These are phyloP conservation scores for Pseudococcus longispinus DNA, from an alignment of 2,888 invertebrate genomes.

Conservation along the genomic window DNA sequence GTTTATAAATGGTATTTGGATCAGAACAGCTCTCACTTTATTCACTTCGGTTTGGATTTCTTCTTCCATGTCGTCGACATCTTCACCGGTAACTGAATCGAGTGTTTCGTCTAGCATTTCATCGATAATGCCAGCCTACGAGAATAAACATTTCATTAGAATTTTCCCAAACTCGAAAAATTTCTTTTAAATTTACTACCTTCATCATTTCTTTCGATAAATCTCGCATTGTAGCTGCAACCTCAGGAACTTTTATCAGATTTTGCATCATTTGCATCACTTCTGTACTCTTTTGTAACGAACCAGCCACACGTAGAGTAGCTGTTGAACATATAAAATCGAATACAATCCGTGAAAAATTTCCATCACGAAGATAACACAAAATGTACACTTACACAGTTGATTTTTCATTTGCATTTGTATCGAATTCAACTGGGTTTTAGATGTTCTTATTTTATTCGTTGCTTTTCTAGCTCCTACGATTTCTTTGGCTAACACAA, in stretches of 20 bases:
- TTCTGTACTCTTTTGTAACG: conserved; percentile 93
- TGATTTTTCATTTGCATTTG: conserved; percentile 98
- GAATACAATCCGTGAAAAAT: not conserved
- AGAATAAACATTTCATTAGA: not conserved
- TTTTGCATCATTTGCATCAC: conserved; percentile 99
- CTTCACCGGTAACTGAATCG: conserved; percentile 80
- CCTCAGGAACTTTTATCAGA: conserved; percentile 87
- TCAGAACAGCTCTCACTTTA: conserved; percentile 68
- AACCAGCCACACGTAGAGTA: conserved; percentile 91
- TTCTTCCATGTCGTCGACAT: conserved; percentile 94
- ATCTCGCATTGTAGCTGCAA: conserved; percentile 95
- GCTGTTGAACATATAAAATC: conserved; percentile 67
- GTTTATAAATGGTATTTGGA: not conserved
- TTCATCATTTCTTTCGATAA: conserved; percentile 99
- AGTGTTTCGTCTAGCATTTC: conserved; percentile 99
- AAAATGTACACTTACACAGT: conserved; percentile 70
- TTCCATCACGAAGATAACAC: not conserved
- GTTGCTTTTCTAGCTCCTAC: conserved; percentile 86
- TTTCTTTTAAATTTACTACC: conserved; percentile 61
- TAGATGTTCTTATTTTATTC: conserved; percentile 91
- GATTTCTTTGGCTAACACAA: conserved; percentile 91
- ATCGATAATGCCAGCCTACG: conserved; percentile 92
- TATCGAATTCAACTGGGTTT: conserved; percentile 96
- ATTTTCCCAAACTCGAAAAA: not conserved
- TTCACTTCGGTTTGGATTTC: conserved; percentile 93